Conservation (phyloP, 2,888 invertebrate genomes). For the Oxycera nigricornis region DNA sequence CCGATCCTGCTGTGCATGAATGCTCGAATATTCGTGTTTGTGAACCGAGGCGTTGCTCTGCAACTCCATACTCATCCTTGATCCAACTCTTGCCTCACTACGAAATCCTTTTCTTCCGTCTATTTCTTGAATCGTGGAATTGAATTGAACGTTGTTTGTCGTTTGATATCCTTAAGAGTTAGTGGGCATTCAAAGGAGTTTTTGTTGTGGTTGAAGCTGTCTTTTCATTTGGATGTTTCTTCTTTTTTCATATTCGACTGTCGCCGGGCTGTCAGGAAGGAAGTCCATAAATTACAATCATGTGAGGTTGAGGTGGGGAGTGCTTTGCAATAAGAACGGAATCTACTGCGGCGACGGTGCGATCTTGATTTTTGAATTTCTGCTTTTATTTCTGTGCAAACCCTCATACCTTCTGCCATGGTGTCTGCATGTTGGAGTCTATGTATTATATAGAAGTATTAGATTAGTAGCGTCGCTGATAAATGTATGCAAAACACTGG, state of each 20-base stretch:
- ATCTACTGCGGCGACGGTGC: conserved; percentile 45
- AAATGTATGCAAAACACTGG: too few species aligned
- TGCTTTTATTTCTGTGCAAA: conserved; percentile 44
- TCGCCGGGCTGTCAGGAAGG: conserved; percentile 46
- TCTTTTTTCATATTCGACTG: conserved; percentile 43
- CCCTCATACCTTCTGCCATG: too few species aligned
- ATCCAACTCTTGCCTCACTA: background rate
- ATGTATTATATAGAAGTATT: too few species aligned
- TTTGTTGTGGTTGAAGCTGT: conserved; percentile 32
- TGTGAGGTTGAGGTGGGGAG: conserved; percentile 42
- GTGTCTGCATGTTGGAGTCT: too few species aligned
- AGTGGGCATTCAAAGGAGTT: conserved; percentile 14
- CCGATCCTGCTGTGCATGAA: conserved; percentile 44
- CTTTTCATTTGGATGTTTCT: conserved; percentile 39
- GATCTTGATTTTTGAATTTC: conserved; percentile 42
- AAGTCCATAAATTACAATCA: conserved; percentile 47
- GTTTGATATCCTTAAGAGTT: conserved; percentile 31
- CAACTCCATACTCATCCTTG: background rate
- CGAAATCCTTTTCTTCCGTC: background rate
- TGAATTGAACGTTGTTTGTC: conserved; percentile 33
- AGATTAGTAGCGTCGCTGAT: too few species aligned
- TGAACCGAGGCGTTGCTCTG: conserved; percentile 1
- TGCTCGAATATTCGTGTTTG: conserved; percentile 42
- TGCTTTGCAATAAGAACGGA: conserved; percentile 35
- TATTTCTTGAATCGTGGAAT: conserved; percentile 1